Conservation (phyloP, 2,888 invertebrate genomes). For the Pyrgus malvae region DNA sequence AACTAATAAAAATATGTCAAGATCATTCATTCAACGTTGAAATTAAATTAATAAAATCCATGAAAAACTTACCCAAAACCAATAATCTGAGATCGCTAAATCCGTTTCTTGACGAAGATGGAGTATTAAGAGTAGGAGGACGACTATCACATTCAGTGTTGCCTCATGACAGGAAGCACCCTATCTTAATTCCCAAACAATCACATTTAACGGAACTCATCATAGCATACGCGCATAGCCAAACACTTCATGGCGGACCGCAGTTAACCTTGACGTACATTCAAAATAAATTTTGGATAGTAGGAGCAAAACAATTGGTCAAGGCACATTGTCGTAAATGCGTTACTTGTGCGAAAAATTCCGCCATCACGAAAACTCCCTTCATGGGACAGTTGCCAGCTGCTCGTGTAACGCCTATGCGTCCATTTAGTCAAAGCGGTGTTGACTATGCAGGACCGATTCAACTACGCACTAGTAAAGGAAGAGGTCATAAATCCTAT, state of each 20-base stretch:
- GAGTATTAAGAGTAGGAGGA: constrained; percentile 9
- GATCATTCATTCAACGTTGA: not conserved
- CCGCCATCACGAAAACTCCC: not conserved
- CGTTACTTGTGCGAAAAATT: not conserved
- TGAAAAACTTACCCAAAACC: not conserved
- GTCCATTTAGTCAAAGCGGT: not conserved
- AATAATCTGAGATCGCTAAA: too few relatives aligned
- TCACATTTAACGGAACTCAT: constrained; percentile 3
- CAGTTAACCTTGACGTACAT: not conserved
- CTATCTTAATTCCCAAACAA: not conserved
- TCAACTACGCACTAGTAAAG: not conserved
- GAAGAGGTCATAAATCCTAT: too few relatives aligned
- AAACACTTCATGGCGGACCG: constrained; percentile 2
- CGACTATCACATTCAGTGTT: constrained; percentile 3
- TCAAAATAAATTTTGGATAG: constrained; percentile 1
- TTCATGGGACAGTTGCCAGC: constrained; percentile 1
- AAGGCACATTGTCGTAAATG: not conserved
- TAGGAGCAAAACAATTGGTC: not conserved
- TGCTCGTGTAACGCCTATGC: too few relatives aligned
- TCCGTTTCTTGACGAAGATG: constrained; percentile 1
- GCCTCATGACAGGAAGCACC: not conserved
- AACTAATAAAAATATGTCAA: not conserved
- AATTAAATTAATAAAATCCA: constrained; percentile 8
- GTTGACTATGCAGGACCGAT: constrained; percentile 5
- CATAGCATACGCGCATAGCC: not conserved